A percentile compares a stretch with the other conserved stretches of the same genome.
phyloP scores from a whole-genome alignment of 92 coral and sea anemone species.

The Virgularia gustaviana region DNA sequence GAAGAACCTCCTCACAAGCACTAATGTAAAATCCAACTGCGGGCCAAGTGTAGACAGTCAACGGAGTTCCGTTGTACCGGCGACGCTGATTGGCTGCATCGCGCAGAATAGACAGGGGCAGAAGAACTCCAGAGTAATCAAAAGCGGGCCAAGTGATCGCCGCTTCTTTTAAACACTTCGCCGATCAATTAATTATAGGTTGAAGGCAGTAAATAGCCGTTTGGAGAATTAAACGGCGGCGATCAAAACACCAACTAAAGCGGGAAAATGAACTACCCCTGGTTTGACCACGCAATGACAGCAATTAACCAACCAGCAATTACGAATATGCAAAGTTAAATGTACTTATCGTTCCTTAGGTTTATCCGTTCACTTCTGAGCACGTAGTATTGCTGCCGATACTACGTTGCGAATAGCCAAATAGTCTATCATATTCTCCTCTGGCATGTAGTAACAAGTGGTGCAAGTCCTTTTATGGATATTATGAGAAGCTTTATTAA shows the following conservation, averaged over 20 bases:
- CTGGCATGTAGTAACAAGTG: no score
- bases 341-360: no score
- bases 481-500: no score
- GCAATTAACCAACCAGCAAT: conserved; percentile 26
- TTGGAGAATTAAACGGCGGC: conserved; percentile 40
- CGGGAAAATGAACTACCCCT: conserved; percentile 19
- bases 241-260: conserved; percentile 24
- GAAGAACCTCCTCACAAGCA: conserved; percentile 36
- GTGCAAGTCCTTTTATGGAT: no score
- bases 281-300: conserved; percentile 33
- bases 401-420: no score
- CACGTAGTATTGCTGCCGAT: no score
- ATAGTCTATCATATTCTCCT: background rate
- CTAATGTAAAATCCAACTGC: conserved; percentile 47
- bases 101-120: conserved; percentile 24
- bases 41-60: conserved; percentile 43
- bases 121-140: conserved; percentile 15
- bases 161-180: conserved; percentile 34
- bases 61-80: conserved; percentile 25
- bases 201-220: conserved; percentile 39
- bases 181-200: conserved; percentile 45
- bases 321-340: no score
- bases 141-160: conserved; percentile 29
- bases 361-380: no score
- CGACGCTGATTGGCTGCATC: conserved; percentile 26